phyloP scores from a whole-genome alignment of 2,797 vertebrate genomes.

The Rhinogobio ventralis region DNA sequence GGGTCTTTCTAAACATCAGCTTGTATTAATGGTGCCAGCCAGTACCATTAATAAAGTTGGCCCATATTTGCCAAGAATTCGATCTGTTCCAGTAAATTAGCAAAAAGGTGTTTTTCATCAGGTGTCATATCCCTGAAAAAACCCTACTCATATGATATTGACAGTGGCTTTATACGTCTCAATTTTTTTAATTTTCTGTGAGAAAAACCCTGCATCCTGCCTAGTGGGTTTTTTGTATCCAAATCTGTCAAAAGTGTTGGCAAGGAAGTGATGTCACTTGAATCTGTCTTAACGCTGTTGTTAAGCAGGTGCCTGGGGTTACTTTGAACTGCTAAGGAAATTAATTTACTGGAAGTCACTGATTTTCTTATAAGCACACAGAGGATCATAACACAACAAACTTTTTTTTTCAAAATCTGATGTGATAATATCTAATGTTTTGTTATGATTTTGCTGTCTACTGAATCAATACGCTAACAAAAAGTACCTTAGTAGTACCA shows the following conservation, averaged over 20 bases:
- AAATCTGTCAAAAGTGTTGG: conserved; percentile 49
- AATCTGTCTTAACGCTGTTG: conserved; percentile 41
- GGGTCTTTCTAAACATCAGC: conserved; percentile 3
- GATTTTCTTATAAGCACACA: conserved; percentile 69
- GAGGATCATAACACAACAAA: conserved; percentile 3
- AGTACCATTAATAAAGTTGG: conserved; percentile 13
- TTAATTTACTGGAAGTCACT: conserved; percentile 72
- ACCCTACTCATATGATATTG: background rate
- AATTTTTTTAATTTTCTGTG: background rate
- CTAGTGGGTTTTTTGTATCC: conserved; percentile 42
- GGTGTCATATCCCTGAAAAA: conserved; percentile 17
- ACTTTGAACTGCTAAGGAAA: conserved; percentile 32
- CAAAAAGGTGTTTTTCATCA: background rate
- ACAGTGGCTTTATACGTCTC: background rate
- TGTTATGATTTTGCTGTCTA: background rate
- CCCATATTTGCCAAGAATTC: background rate
- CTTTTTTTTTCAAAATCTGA: background rate
- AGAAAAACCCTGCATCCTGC: conserved; percentile 49
- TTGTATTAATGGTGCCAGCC: background rate
- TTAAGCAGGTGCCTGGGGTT: conserved; percentile 58
- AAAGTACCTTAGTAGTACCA: background rate
- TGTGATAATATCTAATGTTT: background rate
- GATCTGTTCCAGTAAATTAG: conserved; percentile 4
- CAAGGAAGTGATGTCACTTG: conserved; percentile 71
- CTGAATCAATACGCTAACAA: background rate